These are phyloP conservation scores for Ciconia nigra DNA, from an alignment of 2,797 vertebrate species.

Conservation along the genomic window DNA sequence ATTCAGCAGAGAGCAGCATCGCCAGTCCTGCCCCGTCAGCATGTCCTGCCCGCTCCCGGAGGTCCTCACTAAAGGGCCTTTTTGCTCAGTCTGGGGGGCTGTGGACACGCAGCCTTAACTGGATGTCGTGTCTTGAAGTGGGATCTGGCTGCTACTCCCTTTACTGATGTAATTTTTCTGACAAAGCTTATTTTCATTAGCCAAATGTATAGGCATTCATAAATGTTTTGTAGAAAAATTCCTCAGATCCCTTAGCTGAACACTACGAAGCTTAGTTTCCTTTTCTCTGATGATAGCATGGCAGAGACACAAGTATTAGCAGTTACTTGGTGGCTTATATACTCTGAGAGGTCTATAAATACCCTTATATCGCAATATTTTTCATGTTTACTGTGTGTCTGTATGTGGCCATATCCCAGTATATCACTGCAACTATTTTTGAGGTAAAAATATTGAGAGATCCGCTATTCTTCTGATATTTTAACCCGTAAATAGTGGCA, in stretches of 20 bases:
- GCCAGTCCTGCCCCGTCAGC: rapidly evolving
- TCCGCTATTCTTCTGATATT: background rate
- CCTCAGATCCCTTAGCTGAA: background rate
- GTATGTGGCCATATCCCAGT: background rate
- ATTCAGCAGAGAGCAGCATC: background rate
- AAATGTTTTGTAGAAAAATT: background rate
- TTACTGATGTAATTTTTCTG: background rate
- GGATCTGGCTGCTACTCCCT: background rate
- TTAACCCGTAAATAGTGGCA: background rate
- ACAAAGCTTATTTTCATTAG: conserved; percentile 1
- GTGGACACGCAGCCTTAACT: background rate
- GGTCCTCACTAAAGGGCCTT: background rate
- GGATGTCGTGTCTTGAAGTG: background rate
- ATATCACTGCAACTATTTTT: background rate
- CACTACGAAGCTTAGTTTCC: background rate
- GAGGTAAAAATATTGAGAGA: background rate
- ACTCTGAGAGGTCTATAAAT: background rate
- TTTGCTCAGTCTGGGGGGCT: background rate
- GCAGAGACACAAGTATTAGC: background rate
- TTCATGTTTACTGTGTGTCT: background rate
- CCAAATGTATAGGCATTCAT: background rate
- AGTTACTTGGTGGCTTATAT: background rate
- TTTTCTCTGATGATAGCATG: background rate
- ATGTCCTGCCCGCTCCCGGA: background rate
- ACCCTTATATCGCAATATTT: background rate